A percentile compares a stretch with the other conserved stretches of the same genome.
Evolutionary conservation across 2,797 vertebrate species (phyloP).

Genomic region (Eupleurogrammus muticus): DNA sequence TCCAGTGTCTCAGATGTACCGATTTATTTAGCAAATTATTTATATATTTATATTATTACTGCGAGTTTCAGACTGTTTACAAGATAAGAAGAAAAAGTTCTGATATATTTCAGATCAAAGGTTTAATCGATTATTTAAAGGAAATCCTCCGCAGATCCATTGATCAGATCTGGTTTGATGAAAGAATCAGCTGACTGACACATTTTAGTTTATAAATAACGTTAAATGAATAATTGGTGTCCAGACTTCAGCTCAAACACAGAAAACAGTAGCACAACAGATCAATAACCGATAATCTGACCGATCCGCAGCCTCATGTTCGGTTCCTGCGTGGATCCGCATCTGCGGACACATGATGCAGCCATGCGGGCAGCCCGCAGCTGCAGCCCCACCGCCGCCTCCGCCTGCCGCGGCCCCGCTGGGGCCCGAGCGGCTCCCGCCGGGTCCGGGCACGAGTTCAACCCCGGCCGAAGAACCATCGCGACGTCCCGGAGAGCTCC

Average conservation of each 20-base stretch:
- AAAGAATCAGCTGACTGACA: too few relatives aligned
- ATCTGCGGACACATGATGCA: constrained; percentile 61
- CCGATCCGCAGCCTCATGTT: constrained; percentile 7
- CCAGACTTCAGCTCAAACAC: neutral
- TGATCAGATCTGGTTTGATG: too few relatives aligned
- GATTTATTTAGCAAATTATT: too few relatives aligned
- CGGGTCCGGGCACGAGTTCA: neutral
- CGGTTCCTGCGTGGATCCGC: constrained; percentile 12
- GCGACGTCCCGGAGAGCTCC: neutral
- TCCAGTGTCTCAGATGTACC: too few relatives aligned
- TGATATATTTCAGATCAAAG: too few relatives aligned
- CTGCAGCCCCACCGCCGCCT: constrained; percentile 44
- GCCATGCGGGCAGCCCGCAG: constrained; percentile 68
- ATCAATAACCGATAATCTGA: neutral
- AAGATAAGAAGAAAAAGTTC: too few relatives aligned
- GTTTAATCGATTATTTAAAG: too few relatives aligned
- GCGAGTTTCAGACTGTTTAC: too few relatives aligned
- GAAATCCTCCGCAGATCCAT: neutral
- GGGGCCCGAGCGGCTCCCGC: neutral
- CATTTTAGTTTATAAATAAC: neutral
- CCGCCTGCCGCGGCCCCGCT: constrained; percentile 27
- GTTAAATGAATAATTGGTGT: too few relatives aligned
- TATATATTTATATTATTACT: too few relatives aligned
- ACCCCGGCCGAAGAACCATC: neutral
- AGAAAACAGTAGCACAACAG: neutral